Conservation (phyloP, 2,113 vertebrate species). For the Ifrita kowaldi region DNA sequence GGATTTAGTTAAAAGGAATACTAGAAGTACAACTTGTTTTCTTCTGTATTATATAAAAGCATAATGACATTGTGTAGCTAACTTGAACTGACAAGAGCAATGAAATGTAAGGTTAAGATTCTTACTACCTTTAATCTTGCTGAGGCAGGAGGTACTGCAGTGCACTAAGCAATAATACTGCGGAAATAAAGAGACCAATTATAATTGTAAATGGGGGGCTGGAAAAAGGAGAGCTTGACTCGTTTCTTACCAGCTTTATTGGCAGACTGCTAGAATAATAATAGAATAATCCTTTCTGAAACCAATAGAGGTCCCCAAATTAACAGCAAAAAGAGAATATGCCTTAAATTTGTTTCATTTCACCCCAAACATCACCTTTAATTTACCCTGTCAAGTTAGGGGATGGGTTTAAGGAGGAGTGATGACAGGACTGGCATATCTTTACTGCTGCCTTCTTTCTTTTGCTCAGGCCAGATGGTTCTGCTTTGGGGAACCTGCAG, state of each 20-base stretch:
- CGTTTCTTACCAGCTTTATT: not conserved
- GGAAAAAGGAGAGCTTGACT: not conserved
- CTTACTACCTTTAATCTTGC: not conserved
- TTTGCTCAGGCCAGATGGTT: rapidly evolving
- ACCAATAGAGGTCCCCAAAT: not conserved
- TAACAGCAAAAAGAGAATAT: not conserved
- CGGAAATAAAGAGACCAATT: not conserved
- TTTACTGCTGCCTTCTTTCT: not conserved
- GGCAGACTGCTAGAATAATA: not conserved
- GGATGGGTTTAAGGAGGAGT: not conserved
- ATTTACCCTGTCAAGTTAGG: not conserved
- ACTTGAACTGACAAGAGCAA: not conserved
- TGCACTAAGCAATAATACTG: not conserved
- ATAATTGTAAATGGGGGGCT: not conserved
- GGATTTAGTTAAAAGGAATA: not conserved
- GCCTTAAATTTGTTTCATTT: not conserved
- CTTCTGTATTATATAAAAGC: not conserved
- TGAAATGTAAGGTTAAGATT: not conserved
- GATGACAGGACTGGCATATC: not conserved
- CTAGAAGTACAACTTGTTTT: not conserved
- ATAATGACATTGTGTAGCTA: not conserved
- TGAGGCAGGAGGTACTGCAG: not conserved
- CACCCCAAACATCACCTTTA: not conserved
- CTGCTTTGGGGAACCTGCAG: not conserved
- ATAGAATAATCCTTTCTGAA: not conserved